Evolutionary conservation across 1,140 invertebrate species (phyloP).

Genomic region (Drosophila kanapiae): DNA sequence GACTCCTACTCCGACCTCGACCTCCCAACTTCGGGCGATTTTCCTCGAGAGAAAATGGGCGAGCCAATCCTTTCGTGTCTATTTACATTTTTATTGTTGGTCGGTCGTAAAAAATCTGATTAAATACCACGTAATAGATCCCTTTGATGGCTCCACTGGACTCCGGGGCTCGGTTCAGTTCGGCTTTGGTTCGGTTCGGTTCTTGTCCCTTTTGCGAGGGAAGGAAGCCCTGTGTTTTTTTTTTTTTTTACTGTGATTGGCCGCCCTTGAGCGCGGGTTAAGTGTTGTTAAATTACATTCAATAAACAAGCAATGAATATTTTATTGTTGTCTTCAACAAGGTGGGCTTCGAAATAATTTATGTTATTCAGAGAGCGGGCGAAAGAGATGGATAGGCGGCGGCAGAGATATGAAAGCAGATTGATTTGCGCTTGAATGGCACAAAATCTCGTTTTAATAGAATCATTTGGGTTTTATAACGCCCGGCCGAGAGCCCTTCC

Average conservation of each 20-base stretch:
- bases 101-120: conserved; percentile 81
- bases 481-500: background rate
- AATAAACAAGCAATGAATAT: conserved; percentile 83
- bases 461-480: conserved; percentile 76
- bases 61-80: conserved; percentile 75
- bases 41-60: background rate
- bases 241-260: conserved; percentile 54
- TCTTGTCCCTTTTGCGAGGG: background rate
- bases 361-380: conserved; percentile 41
- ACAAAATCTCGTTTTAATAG: conserved; percentile 81
- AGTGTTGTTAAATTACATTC: conserved; percentile 83
- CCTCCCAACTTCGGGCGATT: background rate
- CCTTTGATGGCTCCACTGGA: conserved; percentile 49
- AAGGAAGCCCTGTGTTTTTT: background rate
- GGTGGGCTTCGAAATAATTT: conserved; percentile 68
- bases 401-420: conserved; percentile 46
- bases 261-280: conserved; percentile 63
- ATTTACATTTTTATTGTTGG: conserved; percentile 82
- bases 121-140: conserved; percentile 84
- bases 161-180: background rate
- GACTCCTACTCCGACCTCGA: background rate
- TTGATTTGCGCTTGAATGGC: conserved; percentile 80
- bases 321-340: conserved; percentile 78
- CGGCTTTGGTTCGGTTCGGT: background rate
- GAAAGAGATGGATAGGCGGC: too few relatives aligned